Evolutionary conservation across 2,888 invertebrate genomes (phyloP).

Genomic region (Chironomus tentans): DNA sequence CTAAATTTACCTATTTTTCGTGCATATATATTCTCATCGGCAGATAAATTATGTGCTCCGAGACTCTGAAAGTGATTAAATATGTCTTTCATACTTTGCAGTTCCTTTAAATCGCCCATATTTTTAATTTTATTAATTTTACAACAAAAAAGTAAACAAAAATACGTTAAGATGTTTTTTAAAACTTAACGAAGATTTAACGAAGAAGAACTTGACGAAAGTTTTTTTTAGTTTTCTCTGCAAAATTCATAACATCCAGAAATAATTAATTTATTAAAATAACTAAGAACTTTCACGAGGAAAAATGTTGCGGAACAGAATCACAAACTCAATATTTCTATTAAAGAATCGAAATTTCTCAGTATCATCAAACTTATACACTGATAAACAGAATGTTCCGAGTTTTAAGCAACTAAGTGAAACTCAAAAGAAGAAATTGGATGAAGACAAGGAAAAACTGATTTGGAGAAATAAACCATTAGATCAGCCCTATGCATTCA

Average conservation of each 20-base stretch:
- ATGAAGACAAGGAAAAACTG: slow-evolving; percentile 43
- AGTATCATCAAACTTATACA: background rate
- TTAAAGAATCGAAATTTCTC: background rate
- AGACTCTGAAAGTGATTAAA: background rate
- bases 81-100: background rate
- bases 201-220: background rate
- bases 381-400: slow-evolving; percentile 7
- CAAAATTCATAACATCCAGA: background rate
- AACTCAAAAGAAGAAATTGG: slow-evolving; percentile 32
- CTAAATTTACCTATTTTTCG: background rate
- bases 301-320: too few relatives aligned
- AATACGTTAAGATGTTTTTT: background rate
- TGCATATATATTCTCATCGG: background rate
- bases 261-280: background rate
- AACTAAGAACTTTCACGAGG: too few relatives aligned
- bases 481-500: slow-evolving; percentile 50
- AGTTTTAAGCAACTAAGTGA: background rate
- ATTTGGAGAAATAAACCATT: slow-evolving; percentile 56
- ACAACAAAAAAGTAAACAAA: background rate
- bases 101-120: background rate
- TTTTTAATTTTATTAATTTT: background rate
- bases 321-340: too few relatives aligned
- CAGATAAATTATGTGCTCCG: background rate
- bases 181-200: background rate
- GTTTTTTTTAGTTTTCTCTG: background rate